Base-by-base conservation (phyloP, 2,113 vertebrate species). In the Scophthalmus maximus region DNA sequence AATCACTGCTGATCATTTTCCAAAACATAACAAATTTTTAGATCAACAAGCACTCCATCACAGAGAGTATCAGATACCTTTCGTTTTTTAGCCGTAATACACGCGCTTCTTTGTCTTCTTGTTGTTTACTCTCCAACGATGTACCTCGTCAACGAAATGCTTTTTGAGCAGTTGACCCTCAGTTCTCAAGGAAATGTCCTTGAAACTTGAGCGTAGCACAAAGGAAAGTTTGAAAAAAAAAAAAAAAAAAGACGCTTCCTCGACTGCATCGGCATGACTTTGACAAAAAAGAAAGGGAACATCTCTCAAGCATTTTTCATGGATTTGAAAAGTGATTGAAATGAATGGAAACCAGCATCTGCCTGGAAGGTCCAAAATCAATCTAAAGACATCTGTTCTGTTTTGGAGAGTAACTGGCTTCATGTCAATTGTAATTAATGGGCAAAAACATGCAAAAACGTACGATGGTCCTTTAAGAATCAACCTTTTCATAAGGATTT, bases 361-460 rank as follows among this genome's bases (percentile, higher is more conserved):
- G 58, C 49, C 73, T 65, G 22, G n/a, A 66, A 72, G 67, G 62
- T 50, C 61, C 5, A 2, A 60, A 69, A 75, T 65, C 68, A 59
- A 65, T 84, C 53, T 32, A 29, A 64, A 68, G 68, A 75, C 66
- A 83, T 80, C 68, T 82, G 82, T 22, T 83, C 18, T 34, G 23
- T 27, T 78, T 56, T 56, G 42, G 29, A 59, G 23, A 11, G 6
- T 11, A 40, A 40, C 3, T 40, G 36, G 17, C 36, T 50, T 67
- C 14, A 61, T 71, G n/a, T n/a, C n/a, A n/a, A n/a, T 62, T 50
- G n/a, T 44, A 72, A 76, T 74, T 52, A 82, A 64, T 52, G 22
- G 56, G 57, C 27, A 32, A 44, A 63, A 79, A 47, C 58, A 83
- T 68, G 56, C 46, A 69, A 30, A 56, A 53, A 20, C 40, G 8